Evolutionary conservation across 2,113 vertebrate genomes (phyloP), one percentile per base, ranked within the genome.

Genomic region (Brienomyrus brachyistius): DNA sequence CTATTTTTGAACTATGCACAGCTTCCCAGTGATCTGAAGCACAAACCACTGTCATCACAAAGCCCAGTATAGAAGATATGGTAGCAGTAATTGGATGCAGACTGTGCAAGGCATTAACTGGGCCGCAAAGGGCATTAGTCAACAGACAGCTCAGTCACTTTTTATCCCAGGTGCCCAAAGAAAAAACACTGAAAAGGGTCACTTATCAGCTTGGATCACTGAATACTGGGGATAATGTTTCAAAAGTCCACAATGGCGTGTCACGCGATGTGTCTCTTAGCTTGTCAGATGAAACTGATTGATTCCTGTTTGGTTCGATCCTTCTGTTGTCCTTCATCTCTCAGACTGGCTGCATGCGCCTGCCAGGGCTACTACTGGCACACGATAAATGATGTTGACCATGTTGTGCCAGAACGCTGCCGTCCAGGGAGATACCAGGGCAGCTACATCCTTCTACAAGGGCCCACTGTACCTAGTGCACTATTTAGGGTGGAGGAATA

Each of bases 201-300:
- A 5, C 35, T 77, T 2, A 80, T 80, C 35, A 80, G 31, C 5
- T 21, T 56, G 19, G 54, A 56, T 56, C 5, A 56, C 21, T 56
- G 54, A 56, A 56, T 19, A 56, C 54, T 21, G 54, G 19, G 54
- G 1, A 5, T 19, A 54, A 19, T 4, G 27, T 11, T 52, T 31
- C 31, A 21, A 40, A 54, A 6, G 8, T 80, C 13, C 27, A 54
- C 88, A 7, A n/a, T 21, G 62, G 5, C 8, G 15, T 77, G 54
- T 89, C 7, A 77, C 47, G 45, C 50, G 17, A n/a, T 23, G 27
- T 48, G 43, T 31, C 23, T 31, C 92, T 96, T 96, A 99, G 98
- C 98, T 99, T 99, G 96, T 99, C 98, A 85, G 98, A 99, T 95
- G 98, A 52, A 99, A 95, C 97, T 97, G 95, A 99, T 99, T 95